Evolutionary conservation across 2,113 vertebrate genomes (phyloP).

Genomic region (Pseudorasbora parva): DNA sequence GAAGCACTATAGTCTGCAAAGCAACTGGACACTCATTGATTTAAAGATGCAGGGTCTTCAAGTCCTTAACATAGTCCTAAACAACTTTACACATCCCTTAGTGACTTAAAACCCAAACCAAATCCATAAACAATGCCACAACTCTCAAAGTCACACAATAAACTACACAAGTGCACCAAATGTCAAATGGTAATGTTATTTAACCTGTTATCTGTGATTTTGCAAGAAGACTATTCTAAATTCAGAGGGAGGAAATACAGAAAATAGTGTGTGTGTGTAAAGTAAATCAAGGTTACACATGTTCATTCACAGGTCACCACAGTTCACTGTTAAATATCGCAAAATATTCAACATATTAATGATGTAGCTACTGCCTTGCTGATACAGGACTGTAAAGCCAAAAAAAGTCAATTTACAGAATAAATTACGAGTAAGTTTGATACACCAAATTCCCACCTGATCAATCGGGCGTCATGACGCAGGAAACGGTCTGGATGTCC

Average conservation of each 20-base stretch:
- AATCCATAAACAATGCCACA: neutral
- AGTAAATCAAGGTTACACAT: neutral
- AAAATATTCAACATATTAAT: neutral
- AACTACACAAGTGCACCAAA: neutral
- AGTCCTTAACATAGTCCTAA: neutral
- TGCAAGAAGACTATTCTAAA: neutral
- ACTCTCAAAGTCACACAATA: neutral
- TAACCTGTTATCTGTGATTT: neutral
- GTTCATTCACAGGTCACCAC: neutral
- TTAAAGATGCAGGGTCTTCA: neutral
- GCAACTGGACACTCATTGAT: neutral
- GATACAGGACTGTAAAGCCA: neutral
- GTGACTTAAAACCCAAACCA: neutral
- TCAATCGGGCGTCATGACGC: slow-evolving; percentile 36
- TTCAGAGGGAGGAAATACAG: neutral
- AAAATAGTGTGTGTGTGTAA: neutral
- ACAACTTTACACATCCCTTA: neutral
- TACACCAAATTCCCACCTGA: slow-evolving; percentile 6
- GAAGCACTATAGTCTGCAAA: neutral
- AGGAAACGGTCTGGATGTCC: slow-evolving; percentile 15
- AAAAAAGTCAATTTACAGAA: neutral
- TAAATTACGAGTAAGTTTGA: slow-evolving; percentile 3
- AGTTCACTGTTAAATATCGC: too few species aligned
- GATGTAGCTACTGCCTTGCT: neutral
- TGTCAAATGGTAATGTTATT: neutral